Evolutionary conservation across 2,888 invertebrate genomes (phyloP).

Genomic region (Scaptomyza parva): DNA sequence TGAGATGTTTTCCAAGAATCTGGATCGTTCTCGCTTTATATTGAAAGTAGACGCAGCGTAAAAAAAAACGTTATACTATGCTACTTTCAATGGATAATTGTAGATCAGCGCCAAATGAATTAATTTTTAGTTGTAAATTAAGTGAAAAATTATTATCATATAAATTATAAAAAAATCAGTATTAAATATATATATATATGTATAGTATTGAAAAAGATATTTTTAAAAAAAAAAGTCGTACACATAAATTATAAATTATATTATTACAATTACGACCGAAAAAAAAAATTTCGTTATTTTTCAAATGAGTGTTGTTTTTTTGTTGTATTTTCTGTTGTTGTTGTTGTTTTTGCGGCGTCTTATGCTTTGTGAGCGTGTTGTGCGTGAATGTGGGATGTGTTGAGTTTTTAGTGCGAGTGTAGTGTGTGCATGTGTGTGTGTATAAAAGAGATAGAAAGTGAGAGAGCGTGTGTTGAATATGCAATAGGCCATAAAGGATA

Average conservation of each 20-base stretch:
- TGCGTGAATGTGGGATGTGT: constrained; percentile 29
- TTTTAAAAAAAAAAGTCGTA: constrained; percentile 61
- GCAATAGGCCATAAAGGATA: constrained; percentile 3
- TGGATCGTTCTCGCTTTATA: constrained; percentile 26
- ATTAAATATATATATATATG: constrained; percentile 67
- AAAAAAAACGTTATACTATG: constrained; percentile 8
- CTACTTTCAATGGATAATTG: constrained; percentile 24
- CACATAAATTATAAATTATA: constrained; percentile 79
- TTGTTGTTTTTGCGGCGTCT: constrained; percentile 32
- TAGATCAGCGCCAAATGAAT: constrained; percentile 41
- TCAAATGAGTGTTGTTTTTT: constrained; percentile 70
- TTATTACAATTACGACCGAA: constrained; percentile 79
- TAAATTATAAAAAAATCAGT: constrained; percentile 78
- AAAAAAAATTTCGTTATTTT: constrained; percentile 60
- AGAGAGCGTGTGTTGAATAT: constrained; percentile 32
- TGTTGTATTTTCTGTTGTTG: constrained; percentile 46
- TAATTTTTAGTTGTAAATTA: constrained; percentile 64
- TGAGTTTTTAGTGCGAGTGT: constrained; percentile 24
- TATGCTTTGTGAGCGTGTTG: constrained; percentile 26
- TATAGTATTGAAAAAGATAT: constrained; percentile 47
- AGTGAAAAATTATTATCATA: constrained; percentile 73
- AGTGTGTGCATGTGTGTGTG: constrained; percentile 6
- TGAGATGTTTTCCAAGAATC: constrained; percentile 58
- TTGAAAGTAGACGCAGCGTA: constrained; percentile 16
- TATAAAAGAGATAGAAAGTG: constrained; percentile 24